These are phyloP conservation scores for Tetragnatha montana DNA, from an alignment of 2,888 invertebrate species.

Conservation along the genomic window DNA sequence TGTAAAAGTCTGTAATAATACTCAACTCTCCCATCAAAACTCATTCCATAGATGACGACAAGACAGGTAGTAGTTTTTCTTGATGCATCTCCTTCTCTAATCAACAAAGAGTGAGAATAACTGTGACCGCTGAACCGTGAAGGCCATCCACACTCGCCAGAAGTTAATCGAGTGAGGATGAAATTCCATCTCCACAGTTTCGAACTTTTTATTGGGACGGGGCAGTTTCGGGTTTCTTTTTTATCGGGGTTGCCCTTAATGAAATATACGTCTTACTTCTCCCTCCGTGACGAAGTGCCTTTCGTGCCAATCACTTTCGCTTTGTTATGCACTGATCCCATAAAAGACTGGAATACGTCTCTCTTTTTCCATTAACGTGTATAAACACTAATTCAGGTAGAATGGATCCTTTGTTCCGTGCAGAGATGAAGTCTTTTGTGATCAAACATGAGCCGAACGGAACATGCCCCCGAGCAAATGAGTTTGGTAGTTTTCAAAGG, in stretches of 20 bases:
- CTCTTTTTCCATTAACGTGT: not conserved
- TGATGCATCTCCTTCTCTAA: conserved; percentile 18
- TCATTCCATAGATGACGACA: conserved; percentile 20
- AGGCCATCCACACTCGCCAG: conserved; percentile 38
- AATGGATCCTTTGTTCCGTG: not conserved
- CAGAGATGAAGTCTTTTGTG: not conserved
- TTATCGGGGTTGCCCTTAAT: conserved; percentile 10
- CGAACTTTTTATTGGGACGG: conserved; percentile 9
- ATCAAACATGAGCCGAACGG: not conserved
- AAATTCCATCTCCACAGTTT: conserved; percentile 56
- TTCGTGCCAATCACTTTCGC: conserved; percentile 1
- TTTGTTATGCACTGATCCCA: conserved; percentile 1
- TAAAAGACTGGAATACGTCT: not conserved
- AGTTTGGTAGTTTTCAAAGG: not conserved
- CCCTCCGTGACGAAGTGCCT: not conserved
- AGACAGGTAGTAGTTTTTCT: conserved; percentile 29
- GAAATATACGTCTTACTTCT: conserved; percentile 10
- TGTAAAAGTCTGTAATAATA: conserved; percentile 5
- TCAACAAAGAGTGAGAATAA: conserved; percentile 48
- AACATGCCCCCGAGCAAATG: not conserved
- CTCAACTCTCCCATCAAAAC: conserved; percentile 25
- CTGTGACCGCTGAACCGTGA: conserved; percentile 57
- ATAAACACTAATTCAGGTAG: not conserved
- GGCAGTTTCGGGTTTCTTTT: conserved; percentile 11
- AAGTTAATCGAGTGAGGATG: conserved; percentile 28